Evolutionary conservation across 2,888 invertebrate genomes (phyloP).

Genomic region (Lithophane ornitopus): DNA sequence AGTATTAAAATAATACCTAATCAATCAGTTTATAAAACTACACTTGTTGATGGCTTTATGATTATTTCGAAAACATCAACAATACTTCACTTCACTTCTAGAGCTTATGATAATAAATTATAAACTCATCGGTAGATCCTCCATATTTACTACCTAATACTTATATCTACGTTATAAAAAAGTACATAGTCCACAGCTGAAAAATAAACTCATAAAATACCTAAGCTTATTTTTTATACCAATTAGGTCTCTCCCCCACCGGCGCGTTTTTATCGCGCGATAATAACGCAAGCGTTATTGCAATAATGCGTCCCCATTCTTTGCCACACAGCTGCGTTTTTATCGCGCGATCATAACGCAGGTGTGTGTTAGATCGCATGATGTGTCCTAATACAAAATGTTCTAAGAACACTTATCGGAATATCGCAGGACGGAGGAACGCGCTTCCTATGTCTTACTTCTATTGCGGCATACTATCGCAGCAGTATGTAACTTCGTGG

Average conservation of each 20-base stretch:
- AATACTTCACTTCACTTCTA: neutral
- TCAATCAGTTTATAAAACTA: constrained; percentile 18
- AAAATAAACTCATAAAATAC: constrained; percentile 12
- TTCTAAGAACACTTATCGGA: too few species aligned
- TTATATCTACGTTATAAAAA: constrained; percentile 14
- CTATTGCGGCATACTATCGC: too few species aligned
- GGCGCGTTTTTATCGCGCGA: too few species aligned
- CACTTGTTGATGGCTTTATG: neutral
- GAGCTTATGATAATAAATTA: constrained; percentile 3
- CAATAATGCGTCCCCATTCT: too few species aligned
- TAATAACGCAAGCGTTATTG: too few species aligned
- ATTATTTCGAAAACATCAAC: constrained; percentile 12
- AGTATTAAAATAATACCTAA: constrained; percentile 10
- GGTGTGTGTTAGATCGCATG: too few species aligned
- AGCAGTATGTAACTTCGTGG: too few species aligned
- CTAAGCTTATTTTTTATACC: neutral
- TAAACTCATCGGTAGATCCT: neutral
- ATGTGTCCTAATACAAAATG: too few species aligned
- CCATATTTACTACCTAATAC: constrained; percentile 1
- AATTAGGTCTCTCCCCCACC: neutral
- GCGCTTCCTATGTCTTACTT: too few species aligned
- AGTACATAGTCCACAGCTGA: neutral
- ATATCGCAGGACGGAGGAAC: too few species aligned
- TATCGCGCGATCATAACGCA: too few species aligned
- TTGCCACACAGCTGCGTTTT: too few species aligned